These are phyloP conservation scores for Yponomeuta evonymella DNA, from an alignment of 2,888 invertebrate genomes.

Conservation along the genomic window DNA sequence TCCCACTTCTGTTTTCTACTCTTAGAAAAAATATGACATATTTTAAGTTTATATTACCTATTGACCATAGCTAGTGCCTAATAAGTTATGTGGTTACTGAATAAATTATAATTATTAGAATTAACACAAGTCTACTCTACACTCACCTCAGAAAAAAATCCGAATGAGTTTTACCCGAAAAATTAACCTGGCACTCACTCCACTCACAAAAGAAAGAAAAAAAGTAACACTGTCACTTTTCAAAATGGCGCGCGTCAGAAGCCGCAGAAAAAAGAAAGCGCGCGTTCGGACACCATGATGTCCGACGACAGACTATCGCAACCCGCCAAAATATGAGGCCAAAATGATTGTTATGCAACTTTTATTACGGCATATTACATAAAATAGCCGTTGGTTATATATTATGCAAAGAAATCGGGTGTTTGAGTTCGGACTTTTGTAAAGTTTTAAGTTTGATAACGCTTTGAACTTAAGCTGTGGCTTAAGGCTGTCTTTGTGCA, in stretches of 20 bases:
- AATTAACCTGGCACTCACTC: neutral
- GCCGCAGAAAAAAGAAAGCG: constrained; percentile 43
- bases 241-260: constrained; percentile 26
- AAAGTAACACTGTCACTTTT: constrained; percentile 2
- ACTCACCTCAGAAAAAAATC: neutral
- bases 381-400: constrained; percentile 59
- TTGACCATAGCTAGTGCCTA: too few species aligned
- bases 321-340: constrained; percentile 67
- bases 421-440: neutral
- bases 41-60: too few species aligned
- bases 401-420: constrained; percentile 43
- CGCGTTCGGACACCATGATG: constrained; percentile 37
- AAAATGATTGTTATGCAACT: constrained; percentile 60
- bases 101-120: neutral
- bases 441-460: neutral
- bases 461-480: too few species aligned
- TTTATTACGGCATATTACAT: constrained; percentile 67
- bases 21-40: too few species aligned
- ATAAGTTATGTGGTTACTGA: too few species aligned
- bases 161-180: neutral
- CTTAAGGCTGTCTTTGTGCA: too few species aligned
- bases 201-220: neutral
- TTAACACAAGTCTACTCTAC: neutral
- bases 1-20: too few species aligned
- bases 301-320: constrained; percentile 51